Base-by-base conservation (phyloP, 2,888 invertebrate genomes). In the Andrena marginata region DNA sequence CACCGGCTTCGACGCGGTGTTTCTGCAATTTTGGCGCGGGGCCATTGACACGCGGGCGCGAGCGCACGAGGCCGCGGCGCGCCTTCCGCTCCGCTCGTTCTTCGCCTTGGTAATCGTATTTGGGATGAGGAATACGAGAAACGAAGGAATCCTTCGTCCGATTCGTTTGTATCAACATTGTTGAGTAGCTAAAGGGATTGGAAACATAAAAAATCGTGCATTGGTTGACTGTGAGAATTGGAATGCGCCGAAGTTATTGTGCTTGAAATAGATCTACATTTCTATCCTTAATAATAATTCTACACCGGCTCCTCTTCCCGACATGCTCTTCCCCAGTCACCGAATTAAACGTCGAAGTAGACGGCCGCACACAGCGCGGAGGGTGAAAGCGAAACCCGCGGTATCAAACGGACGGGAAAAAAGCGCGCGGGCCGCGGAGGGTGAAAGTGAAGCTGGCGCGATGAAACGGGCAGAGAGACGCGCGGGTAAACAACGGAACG, bases 21-120 rank as follows among this genome's bases (percentile, higher is more conserved):
- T 91, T 90, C 90, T 90, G 89, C 86, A 90, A 91, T 90, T 91
- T 89, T 84, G 88, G 87, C 84, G 85, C 70, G 84, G 85, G 87
- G 85, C 85, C 90, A 90, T 86, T 90, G 90, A 89, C 90, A 90
- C 85, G 81, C 79, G 51, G 51, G 10, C 79, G 49, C 63, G 16
- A 63, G 54, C 51, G 65, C 56, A 31, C 71, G 54, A 49, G 10
- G 76, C 75, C 75, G n/a, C n/a, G 49, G n/a, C 8, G 54, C 68
- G 68, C 63, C 75, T 76, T 69, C 16, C 33, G 7, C 56, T 48
- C 10, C 33, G 48, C 26, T 49, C 70, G 10, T 72, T 62, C 69
- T 69, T 62, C 23, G 20, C 20, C 26, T 3, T 0, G 23, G 20
- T 4, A 5, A 16, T 42, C 42, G 42, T 42, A 5, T 56, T 56